Evolutionary conservation across 2,113 vertebrate species (phyloP).

Genomic region (Peromyscus maniculatus): DNA sequence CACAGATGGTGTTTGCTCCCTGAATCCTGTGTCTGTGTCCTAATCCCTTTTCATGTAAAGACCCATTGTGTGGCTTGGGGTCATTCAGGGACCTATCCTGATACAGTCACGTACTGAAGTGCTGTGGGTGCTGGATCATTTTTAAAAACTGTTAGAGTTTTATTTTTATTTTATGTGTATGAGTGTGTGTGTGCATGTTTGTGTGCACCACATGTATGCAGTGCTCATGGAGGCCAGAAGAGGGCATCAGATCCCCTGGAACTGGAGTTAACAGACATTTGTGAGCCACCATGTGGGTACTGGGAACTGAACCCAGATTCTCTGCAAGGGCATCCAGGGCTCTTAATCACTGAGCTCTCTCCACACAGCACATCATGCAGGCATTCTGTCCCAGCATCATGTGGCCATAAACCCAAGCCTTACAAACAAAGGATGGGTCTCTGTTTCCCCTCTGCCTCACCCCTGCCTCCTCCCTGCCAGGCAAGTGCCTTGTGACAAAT

Average conservation of each 20-base stretch:
- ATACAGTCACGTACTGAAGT: neutral
- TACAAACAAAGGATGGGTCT: neutral
- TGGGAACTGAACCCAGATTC: neutral
- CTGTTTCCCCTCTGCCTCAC: neutral
- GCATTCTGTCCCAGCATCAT: neutral
- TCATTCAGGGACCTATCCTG: neutral
- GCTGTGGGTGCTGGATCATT: neutral
- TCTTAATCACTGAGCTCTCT: neutral
- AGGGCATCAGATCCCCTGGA: neutral
- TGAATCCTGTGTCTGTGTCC: neutral
- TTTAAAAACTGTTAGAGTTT: neutral
- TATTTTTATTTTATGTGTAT: neutral
- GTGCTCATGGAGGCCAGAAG: neutral
- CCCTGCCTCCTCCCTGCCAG: rapidly evolving
- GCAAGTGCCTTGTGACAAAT: rapidly evolving
- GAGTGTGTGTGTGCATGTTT: neutral
- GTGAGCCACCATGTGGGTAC: neutral
- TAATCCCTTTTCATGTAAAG: neutral
- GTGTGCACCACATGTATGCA: neutral
- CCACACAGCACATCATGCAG: rapidly evolving
- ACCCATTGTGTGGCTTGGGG: neutral
- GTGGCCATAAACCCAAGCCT: neutral
- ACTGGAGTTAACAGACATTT: neutral
- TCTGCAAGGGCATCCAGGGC: neutral
- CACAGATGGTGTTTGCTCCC: neutral